Conservation (phyloP, 2,113 vertebrate genomes). For the Charadrius vociferus region DNA sequence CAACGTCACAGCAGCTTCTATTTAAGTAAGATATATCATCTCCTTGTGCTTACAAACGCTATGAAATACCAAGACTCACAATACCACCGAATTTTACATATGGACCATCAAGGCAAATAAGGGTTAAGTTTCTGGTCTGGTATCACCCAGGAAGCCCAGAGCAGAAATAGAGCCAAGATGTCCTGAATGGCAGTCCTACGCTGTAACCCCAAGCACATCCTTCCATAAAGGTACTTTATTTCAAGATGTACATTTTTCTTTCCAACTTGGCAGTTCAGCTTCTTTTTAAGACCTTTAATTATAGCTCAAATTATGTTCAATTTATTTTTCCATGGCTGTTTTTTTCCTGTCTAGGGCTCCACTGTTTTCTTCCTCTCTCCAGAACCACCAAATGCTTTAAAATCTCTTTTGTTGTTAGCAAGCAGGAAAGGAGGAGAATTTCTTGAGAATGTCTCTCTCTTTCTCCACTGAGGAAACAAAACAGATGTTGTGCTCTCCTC, state of each 20-base stretch:
- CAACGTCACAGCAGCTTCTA: not conserved
- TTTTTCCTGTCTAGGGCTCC: constrained; percentile 26
- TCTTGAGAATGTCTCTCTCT: not conserved
- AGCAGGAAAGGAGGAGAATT: constrained; percentile 34
- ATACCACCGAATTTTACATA: not conserved
- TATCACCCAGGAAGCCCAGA: not conserved
- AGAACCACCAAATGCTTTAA: constrained; percentile 32
- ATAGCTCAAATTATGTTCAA: constrained; percentile 27
- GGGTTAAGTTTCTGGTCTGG: not conserved
- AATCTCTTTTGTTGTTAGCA: constrained; percentile 9
- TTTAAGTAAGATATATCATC: not conserved
- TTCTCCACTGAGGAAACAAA: constrained; percentile 5
- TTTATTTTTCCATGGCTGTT: constrained; percentile 31
- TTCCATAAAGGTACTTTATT: constrained; percentile 24
- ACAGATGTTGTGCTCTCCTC: constrained; percentile 36
- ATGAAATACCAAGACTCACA: not conserved
- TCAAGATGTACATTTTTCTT: not conserved
- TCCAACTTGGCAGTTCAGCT: not conserved
- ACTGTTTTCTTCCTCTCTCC: constrained; percentile 1
- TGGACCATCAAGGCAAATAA: not conserved
- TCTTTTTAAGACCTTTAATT: constrained; percentile 44
- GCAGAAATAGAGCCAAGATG: not conserved
- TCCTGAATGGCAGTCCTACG: not conserved
- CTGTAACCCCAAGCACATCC: not conserved
- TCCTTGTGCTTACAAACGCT: not conserved